phyloP scores from a whole-genome alignment of 2,113 vertebrate genomes.

The Anguilla rostrata region DNA sequence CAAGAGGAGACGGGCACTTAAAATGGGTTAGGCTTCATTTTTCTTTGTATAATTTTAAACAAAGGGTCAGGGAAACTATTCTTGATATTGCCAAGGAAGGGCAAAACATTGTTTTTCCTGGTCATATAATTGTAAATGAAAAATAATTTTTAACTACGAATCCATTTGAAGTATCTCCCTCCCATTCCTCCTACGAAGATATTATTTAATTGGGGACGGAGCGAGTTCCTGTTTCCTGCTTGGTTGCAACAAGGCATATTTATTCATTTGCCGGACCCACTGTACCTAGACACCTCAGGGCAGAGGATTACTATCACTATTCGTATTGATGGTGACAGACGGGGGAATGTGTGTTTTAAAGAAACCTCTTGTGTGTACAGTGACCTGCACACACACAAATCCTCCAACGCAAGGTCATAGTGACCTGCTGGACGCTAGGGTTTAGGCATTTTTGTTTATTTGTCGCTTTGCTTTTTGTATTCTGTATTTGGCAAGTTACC shows the following conservation, averaged over 20 bases:
- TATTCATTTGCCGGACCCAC: neutral
- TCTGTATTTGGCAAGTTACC: conserved; percentile 53
- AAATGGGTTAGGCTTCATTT: neutral
- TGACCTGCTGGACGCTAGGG: conserved; percentile 46
- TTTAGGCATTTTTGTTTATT: neutral
- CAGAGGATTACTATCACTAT: conserved; percentile 53
- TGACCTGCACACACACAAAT: neutral
- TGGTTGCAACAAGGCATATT: neutral
- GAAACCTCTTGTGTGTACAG: conserved; percentile 7
- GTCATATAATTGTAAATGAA: neutral
- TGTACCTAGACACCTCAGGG: conserved; percentile 57
- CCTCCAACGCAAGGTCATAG: conserved; percentile 21
- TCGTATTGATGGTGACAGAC: conserved; percentile 39
- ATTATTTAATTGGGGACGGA: neutral
- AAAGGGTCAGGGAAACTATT: neutral
- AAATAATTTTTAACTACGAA: neutral
- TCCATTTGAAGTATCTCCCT: neutral
- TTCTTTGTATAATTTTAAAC: neutral
- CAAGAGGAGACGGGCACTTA: neutral
- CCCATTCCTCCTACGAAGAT: neutral
- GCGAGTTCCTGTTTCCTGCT: neutral
- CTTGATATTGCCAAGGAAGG: neutral
- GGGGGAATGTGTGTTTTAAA: conserved; percentile 11
- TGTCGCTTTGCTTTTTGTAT: conserved; percentile 15
- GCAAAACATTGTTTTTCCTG: neutral